These are phyloP conservation scores for Hybognathus amarus DNA, from an alignment of 2,797 vertebrate genomes.

Conservation along the genomic window DNA sequence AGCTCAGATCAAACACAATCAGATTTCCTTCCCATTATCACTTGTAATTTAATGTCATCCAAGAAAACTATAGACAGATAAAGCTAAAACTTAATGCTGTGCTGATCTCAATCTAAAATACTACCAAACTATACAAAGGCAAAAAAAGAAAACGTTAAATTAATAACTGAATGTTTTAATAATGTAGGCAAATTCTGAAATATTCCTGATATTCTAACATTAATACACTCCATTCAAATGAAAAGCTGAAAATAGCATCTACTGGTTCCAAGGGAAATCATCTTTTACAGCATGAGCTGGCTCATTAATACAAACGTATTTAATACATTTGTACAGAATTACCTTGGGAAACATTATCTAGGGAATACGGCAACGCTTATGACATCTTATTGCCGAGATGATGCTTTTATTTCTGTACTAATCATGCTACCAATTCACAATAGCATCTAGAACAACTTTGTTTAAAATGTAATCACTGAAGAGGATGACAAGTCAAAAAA, in stretches of 20 bases:
- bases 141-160: neutral
- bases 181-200: neutral
- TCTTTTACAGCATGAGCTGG: slow-evolving; percentile 7
- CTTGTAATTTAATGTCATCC: neutral
- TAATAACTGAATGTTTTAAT: neutral
- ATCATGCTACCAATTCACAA: neutral
- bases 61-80: neutral
- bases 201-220: neutral
- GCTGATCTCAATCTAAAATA: neutral
- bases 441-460: too few species aligned
- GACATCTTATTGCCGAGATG: neutral
- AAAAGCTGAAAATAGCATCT: slow-evolving; percentile 13
- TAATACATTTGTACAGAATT: slow-evolving; percentile 7
- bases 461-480: neutral
- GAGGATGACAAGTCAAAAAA: neutral
- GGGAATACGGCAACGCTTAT: neutral
- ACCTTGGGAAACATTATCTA: neutral
- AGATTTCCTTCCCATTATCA: neutral
- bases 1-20: slow-evolving; percentile 10
- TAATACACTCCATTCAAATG: neutral
- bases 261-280: slow-evolving; percentile 11
- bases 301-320: slow-evolving; percentile 24
- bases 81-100: neutral
- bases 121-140: neutral
- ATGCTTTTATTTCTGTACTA: neutral